Evolutionary conservation across 2,113 vertebrate species (phyloP).

Genomic region (Fulica atra): DNA sequence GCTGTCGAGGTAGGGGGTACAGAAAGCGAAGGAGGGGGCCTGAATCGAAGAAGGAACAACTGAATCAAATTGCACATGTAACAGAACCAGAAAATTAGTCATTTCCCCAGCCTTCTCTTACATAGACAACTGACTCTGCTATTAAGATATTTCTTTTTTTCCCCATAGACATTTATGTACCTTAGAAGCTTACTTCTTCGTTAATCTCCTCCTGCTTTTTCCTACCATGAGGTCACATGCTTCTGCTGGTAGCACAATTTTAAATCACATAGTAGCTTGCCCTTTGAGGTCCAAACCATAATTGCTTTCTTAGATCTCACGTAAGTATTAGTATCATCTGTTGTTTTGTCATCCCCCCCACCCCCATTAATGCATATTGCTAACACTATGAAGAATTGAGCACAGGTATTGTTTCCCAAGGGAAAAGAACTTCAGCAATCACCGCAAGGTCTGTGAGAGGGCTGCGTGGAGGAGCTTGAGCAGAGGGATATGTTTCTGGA

Average conservation of each 20-base stretch:
- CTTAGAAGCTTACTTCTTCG: slow-evolving; percentile 21
- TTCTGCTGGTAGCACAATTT: neutral
- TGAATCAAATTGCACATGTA: slow-evolving; percentile 16
- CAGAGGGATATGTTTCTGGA: neutral
- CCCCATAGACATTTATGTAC: neutral
- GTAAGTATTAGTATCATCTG: neutral
- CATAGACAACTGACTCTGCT: neutral
- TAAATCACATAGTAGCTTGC: neutral
- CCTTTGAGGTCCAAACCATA: slow-evolving; percentile 4
- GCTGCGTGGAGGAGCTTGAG: neutral
- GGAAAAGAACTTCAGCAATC: neutral
- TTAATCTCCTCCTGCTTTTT: slow-evolving; percentile 52
- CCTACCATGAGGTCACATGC: slow-evolving; percentile 10
- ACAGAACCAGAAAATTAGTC: slow-evolving; percentile 16
- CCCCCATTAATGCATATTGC: neutral
- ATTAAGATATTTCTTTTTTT: neutral
- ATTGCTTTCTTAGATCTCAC: neutral
- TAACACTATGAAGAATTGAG: neutral
- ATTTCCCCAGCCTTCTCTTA: slow-evolving; percentile 26
- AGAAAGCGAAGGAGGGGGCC: neutral
- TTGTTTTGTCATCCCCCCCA: neutral
- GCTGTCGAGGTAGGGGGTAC: slow-evolving; percentile 15
- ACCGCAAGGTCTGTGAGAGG: neutral
- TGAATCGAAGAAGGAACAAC: slow-evolving; percentile 49
- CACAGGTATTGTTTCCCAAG: neutral